Evolutionary conservation across 92 coral and sea anemone genomes (phyloP).

Genomic region (Parazoanthus atlanticus): DNA sequence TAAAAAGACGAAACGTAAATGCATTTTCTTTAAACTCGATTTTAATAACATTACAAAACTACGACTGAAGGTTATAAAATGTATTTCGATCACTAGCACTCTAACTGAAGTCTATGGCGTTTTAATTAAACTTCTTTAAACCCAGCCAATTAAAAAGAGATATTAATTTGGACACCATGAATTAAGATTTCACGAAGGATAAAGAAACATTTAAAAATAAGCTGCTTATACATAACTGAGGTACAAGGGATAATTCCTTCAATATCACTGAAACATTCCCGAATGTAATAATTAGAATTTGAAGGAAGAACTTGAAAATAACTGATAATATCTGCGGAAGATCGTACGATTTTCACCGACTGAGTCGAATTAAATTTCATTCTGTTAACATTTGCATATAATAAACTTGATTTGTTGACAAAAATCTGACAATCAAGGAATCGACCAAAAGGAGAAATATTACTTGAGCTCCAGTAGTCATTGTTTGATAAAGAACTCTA

Average conservation of each 20-base stretch:
- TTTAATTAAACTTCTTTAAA: not conserved
- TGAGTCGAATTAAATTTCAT: not conserved
- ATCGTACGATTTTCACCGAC: not conserved
- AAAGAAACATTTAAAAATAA: too few species aligned
- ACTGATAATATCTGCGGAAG: not conserved
- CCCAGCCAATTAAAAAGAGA: not conserved
- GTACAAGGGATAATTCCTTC: not conserved
- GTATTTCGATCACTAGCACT: not conserved
- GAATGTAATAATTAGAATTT: too few species aligned
- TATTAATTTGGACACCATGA: not conserved
- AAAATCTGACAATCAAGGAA: not conserved
- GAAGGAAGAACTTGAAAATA: not conserved
- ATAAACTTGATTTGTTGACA: conserved; percentile 16
- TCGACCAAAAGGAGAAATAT: not conserved
- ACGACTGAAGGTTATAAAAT: not conserved
- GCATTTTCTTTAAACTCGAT: not conserved
- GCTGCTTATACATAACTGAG: not conserved
- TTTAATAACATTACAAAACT: not conserved
- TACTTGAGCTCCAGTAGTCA: not conserved
- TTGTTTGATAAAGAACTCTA: not conserved
- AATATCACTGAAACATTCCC: not conserved
- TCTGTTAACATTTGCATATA: conserved; percentile 11
- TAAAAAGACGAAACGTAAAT: not conserved
- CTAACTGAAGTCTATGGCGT: not conserved
- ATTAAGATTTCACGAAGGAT: too few species aligned